Percentiles rank a stretch among this genome's conserved stretches.
These are phyloP conservation scores for Leptopilina drosophilae DNA, from an alignment of 2,888 invertebrate genomes.

Conservation along the genomic window DNA sequence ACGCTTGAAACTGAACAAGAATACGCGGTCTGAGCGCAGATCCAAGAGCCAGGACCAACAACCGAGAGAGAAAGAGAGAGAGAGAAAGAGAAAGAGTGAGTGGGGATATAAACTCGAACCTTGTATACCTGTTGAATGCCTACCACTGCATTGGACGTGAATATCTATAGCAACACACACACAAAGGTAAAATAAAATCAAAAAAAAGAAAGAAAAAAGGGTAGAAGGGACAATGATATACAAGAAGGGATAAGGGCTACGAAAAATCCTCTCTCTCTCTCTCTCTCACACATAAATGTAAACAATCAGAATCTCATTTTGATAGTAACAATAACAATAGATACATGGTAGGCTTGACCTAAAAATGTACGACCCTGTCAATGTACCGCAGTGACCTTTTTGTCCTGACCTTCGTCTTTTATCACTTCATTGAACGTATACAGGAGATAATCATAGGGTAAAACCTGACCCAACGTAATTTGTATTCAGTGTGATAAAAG, in stretches of 20 bases:
- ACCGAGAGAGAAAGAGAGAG: conserved; percentile 13
- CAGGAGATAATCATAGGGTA: neutral
- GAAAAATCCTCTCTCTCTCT: neutral
- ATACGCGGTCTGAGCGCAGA: conserved; percentile 31
- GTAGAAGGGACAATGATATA: neutral
- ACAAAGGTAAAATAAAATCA: neutral
- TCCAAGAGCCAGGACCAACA: conserved; percentile 35
- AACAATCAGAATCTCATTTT: conserved; percentile 6
- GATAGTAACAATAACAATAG: too few species aligned
- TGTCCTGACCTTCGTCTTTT: neutral
- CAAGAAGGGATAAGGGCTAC: neutral
- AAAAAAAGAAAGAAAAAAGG: neutral
- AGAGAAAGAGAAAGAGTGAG: neutral
- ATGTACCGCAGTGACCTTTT: conserved; percentile 22
- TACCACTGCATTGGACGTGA: conserved; percentile 29
- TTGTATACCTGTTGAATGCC: conserved; percentile 39
- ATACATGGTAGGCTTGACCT: neutral
- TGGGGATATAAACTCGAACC: conserved; percentile 39
- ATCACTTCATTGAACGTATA: neutral
- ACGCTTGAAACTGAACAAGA: conserved; percentile 20
- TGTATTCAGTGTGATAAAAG: neutral
- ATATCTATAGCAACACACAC: conserved; percentile 7
- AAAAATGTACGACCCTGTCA: conserved; percentile 16
- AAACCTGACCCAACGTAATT: conserved; percentile 5
- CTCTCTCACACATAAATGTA: neutral